Evolutionary conservation across 2,888 invertebrate species (phyloP).

Genomic region (Cerastis leucographa): DNA sequence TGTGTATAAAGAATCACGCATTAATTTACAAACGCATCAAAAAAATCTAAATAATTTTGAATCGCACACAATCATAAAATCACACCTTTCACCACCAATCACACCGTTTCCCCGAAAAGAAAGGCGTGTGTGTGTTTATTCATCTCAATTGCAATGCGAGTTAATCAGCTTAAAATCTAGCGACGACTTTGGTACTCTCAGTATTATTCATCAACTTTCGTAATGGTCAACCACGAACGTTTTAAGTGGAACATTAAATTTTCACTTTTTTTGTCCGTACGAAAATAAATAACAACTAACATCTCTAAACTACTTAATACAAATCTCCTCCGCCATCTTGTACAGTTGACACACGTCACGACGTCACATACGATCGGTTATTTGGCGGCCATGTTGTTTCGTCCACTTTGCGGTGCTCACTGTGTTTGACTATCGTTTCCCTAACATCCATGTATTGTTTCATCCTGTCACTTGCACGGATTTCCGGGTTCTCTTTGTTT

Average conservation of each 20-base stretch:
- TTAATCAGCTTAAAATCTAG: not conserved
- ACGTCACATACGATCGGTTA: conserved; percentile 32
- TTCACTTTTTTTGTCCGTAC: not conserved
- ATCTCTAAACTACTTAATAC: not conserved
- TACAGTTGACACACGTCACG: conserved; percentile 27
- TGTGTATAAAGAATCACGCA: not conserved
- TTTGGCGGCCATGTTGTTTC: conserved; percentile 33
- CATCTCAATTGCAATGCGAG: not conserved
- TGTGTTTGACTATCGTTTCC: conserved; percentile 50
- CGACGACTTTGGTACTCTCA: not conserved
- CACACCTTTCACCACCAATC: too few species aligned
- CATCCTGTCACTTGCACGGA: conserved; percentile 36
- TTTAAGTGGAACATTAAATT: not conserved
- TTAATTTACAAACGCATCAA: not conserved
- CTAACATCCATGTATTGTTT: conserved; percentile 37
- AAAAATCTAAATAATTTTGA: not conserved
- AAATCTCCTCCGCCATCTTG: conserved; percentile 19
- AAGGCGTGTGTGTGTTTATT: not conserved
- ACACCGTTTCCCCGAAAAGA: not conserved
- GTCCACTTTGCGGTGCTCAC: conserved; percentile 30
- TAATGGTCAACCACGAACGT: not conserved
- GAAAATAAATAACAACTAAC: not conserved
- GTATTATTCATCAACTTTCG: not conserved
- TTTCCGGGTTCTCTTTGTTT: conserved; percentile 43
- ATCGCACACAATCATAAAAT: not conserved